Base-by-base conservation (phyloP, 2,797 vertebrate species). In the Australoheros facetus region DNA sequence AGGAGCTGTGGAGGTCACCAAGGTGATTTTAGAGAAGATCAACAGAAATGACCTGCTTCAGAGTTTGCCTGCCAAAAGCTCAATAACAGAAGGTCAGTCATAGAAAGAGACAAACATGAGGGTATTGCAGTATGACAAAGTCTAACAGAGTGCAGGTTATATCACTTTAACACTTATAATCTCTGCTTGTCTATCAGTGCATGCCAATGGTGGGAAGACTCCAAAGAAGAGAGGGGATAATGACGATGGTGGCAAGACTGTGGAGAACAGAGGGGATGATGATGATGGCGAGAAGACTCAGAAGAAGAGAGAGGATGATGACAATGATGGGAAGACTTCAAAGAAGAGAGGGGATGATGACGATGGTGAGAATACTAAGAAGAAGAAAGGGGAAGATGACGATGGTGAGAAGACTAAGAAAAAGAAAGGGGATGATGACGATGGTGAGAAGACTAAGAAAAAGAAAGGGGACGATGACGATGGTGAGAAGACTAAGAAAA, bases 21-120 rank as follows among this genome's bases (percentile, higher is more conserved):
- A n/a, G 57, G 73, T 45, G 66, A 21, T 85, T 66, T 37, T 85
- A 39, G 57, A 72, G 75, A 73, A 16, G 77, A 77, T 85, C 21
- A 30, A 37, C 62, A 78, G 71, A 71, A 75, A 78, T 1, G 83
- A 81, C 53, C 59, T 79, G 58, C 34, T 79, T 28, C 23, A 77
- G 39, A 62, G 51, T 21, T 51, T 85, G 13, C 16, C n/a, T 39
- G 34, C 17, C 9, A 37, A 23, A 71, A 42, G 19, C 60, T 75
- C 66, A 12, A 32, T 21, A 57, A 13, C 71, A n/a, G 56, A 51
- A 81, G 71, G 79, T 85, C 9, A 71, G 71, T 84, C 32, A 32
- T 28, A 34, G 26, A 26, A 45, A 30, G 7, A 64, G 21, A 39
- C 23, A 34, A 59, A 59, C 32, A 10, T 7, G 13, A 8, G n/a